Percentiles rank a stretch among this genome's conserved stretches.
Evolutionary conservation across 2,888 invertebrate genomes (phyloP).

Genomic region (Carabus problematicus): DNA sequence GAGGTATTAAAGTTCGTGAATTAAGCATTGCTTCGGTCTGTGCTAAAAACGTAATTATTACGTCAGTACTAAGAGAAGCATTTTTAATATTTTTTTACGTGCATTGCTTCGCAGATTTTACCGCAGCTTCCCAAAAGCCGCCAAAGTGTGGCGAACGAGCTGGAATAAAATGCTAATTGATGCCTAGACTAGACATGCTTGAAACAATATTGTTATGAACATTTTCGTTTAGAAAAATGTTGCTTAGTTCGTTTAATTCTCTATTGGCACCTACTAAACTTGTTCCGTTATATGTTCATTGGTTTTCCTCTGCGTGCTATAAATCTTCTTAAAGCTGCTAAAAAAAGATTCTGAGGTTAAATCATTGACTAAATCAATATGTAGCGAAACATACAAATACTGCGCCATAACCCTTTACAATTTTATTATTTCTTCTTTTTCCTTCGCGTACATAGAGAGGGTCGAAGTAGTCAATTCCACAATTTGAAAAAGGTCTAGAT

Average conservation of each 20-base stretch:
- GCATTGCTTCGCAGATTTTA: conserved; percentile 10
- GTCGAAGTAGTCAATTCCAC: conserved; percentile 48
- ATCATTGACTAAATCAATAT: conserved; percentile 48
- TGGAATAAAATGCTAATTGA: conserved; percentile 12
- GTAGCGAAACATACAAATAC: conserved; percentile 48
- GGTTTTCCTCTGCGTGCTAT: conserved; percentile 45
- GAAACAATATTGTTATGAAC: neutral
- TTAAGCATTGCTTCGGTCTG: conserved; percentile 19
- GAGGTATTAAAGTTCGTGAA: conserved; percentile 12
- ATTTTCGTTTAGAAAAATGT: conserved; percentile 12
- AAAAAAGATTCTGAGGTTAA: conserved; percentile 46
- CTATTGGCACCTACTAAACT: conserved; percentile 27
- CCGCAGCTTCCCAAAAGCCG: conserved; percentile 16
- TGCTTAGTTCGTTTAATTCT: conserved; percentile 21
- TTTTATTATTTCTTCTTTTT: conserved; percentile 37
- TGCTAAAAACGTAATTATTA: neutral
- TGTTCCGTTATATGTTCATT: conserved; percentile 45
- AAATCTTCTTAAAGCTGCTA: conserved; percentile 46
- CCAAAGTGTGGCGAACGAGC: conserved; percentile 21
- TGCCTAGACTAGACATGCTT: neutral
- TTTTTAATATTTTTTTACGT: neutral
- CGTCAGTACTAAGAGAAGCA: conserved; percentile 10
- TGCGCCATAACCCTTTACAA: conserved; percentile 38
- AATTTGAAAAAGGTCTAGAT: conserved; percentile 45
- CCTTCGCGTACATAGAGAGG: conserved; percentile 44